A percentile compares a stretch with the other conserved stretches of the same genome.
Conservation (phyloP, 2,113 vertebrate species). For the Strigops habroptila region DNA sequence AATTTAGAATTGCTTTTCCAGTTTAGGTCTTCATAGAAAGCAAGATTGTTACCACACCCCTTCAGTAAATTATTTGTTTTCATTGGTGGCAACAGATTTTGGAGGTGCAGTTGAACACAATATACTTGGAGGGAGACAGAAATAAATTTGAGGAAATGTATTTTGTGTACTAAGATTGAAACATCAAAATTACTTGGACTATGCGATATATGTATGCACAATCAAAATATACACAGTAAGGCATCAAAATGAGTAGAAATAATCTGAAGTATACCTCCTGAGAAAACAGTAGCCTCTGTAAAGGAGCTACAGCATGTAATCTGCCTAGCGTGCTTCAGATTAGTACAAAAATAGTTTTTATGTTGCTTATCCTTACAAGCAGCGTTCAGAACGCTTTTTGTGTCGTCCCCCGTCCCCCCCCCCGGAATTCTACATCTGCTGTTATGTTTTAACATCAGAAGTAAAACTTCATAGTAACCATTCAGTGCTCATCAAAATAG, state of each 20-base stretch:
- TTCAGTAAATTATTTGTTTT: not conserved
- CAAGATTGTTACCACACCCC: not conserved
- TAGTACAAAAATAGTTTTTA: slow-evolving; percentile 5
- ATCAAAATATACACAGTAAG: not conserved
- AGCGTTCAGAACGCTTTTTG: not conserved
- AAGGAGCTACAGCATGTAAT: not conserved
- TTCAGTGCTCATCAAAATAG: not conserved
- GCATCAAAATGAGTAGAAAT: not conserved
- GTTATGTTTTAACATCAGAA: not conserved
- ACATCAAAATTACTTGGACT: not conserved
- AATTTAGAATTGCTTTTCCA: not conserved
- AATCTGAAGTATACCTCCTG: not conserved
- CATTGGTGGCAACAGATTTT: not conserved
- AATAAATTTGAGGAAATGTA: not conserved
- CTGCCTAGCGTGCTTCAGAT: not conserved
- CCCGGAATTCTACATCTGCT: not conserved
- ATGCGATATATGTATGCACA: not conserved
- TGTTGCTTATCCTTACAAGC: not conserved
- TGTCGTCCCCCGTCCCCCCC: no score
- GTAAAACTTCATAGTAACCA: not conserved
- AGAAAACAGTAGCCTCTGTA: not conserved
- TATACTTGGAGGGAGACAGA: not conserved
- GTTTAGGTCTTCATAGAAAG: not conserved
- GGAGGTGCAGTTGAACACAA: not conserved
- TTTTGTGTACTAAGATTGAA: not conserved